These are phyloP conservation scores for Empidonax traillii DNA, from an alignment of 2,113 vertebrate genomes.

Conservation along the genomic window DNA sequence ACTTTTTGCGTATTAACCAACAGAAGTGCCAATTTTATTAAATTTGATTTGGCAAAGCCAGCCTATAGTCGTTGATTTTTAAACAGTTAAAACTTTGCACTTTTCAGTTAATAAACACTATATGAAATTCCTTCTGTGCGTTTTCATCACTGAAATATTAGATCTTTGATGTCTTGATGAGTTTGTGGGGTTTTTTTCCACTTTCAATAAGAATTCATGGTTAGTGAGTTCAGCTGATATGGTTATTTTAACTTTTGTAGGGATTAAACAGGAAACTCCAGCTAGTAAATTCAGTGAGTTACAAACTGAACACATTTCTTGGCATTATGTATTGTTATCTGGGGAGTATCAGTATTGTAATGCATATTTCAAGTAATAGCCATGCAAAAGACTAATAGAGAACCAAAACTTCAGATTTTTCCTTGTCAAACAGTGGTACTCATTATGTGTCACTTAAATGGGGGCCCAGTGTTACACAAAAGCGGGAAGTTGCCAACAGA, in stretches of 20 bases:
- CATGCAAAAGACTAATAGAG: neutral
- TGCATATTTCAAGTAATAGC: neutral
- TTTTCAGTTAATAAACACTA: slow-evolving; percentile 60
- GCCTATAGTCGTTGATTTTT: neutral
- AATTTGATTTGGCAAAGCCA: slow-evolving; percentile 8
- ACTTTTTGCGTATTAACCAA: slow-evolving; percentile 3
- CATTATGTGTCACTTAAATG: neutral
- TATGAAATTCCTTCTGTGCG: slow-evolving; percentile 37
- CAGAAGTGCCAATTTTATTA: slow-evolving; percentile 1
- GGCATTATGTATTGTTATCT: neutral
- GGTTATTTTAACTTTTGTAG: neutral
- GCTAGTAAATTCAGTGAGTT: neutral
- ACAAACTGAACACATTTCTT: neutral
- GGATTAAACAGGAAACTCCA: neutral
- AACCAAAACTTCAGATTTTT: neutral
- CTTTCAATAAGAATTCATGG: neutral
- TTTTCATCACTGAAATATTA: slow-evolving; percentile 31
- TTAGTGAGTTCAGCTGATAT: neutral
- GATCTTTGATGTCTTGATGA: neutral
- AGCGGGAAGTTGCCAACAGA: neutral
- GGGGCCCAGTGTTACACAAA: neutral
- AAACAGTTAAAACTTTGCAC: slow-evolving; percentile 13
- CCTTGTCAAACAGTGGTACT: slow-evolving; percentile 33
- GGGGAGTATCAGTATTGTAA: neutral
- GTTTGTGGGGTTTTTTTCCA: neutral